Percentiles rank a stretch among this genome's conserved stretches.
Evolutionary conservation across 2,888 invertebrate genomes (phyloP).

Genomic region (Bursaphelenchus okinawaensis): DNA sequence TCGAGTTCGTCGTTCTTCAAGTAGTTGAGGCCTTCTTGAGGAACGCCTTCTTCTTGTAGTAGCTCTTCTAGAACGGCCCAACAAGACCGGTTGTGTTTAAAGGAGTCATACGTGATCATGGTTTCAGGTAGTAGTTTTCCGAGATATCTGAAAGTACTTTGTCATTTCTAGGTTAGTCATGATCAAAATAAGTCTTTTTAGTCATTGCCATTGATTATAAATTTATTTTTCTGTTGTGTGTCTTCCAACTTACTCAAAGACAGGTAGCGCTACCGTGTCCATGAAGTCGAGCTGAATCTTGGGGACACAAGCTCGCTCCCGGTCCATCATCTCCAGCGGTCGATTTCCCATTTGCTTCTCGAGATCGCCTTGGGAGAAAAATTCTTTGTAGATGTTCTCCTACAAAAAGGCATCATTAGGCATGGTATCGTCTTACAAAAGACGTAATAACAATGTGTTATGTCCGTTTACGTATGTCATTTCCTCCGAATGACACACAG

Average conservation of each 20-base stretch:
- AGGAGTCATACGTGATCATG: conserved; percentile 41
- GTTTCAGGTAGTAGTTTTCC: conserved; percentile 48
- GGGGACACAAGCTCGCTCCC: conserved; percentile 75
- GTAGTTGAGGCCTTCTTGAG: conserved; percentile 38
- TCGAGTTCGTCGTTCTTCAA: conserved; percentile 42
- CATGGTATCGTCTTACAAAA: no score
- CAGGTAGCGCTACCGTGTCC: conserved; percentile 64
- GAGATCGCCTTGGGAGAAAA: conserved; percentile 78
- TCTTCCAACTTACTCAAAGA: conserved; percentile 60
- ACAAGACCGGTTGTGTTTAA: conserved; percentile 43
- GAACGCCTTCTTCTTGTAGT: conserved; percentile 31
- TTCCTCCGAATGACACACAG: no score
- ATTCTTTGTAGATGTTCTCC: conserved; percentile 75
- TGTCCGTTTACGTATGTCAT: no score
- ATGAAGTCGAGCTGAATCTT: conserved; percentile 75
- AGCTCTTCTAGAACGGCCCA: conserved; percentile 42
- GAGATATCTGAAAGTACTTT: conserved; percentile 38
- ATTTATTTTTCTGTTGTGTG: no score
- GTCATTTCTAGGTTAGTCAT: conserved; percentile 8
- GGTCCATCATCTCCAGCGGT: conserved; percentile 74
- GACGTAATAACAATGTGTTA: no score
- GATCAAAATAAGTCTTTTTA: no score
- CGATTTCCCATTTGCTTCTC: conserved; percentile 74
- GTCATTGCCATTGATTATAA: no score
- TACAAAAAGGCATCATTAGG: conserved; percentile 54